Evolutionary conservation across 2,888 invertebrate species (phyloP).

Genomic region (Trichopria drosophilae): DNA sequence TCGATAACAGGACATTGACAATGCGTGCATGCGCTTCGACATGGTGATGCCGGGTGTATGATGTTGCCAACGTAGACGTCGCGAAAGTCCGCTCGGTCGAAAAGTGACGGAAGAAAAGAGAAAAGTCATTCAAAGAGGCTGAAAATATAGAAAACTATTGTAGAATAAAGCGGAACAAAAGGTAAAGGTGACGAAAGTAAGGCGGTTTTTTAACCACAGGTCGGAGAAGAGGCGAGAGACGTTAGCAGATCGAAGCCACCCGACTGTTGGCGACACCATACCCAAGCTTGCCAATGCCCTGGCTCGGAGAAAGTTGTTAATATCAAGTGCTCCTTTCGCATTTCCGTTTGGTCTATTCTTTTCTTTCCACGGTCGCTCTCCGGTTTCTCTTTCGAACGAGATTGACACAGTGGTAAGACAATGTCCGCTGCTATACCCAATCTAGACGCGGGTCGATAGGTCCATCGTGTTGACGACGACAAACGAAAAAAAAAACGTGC

Average conservation of each 20-base stretch:
- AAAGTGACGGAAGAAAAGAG: slow-evolving; percentile 19
- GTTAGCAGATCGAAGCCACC: slow-evolving; percentile 40
- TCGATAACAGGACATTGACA: slow-evolving; percentile 59
- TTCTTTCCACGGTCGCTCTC: slow-evolving; percentile 22
- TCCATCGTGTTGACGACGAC: slow-evolving; percentile 4
- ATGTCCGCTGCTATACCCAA: slow-evolving; percentile 57
- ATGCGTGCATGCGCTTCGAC: slow-evolving; percentile 57
- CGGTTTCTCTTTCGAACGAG: slow-evolving; percentile 38
- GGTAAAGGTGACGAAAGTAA: slow-evolving; percentile 26
- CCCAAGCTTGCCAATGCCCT: slow-evolving; percentile 83
- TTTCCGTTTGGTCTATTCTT: slow-evolving; percentile 43
- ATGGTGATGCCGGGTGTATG: slow-evolving; percentile 57
- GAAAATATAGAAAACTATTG: slow-evolving; percentile 28
- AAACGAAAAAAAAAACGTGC: not conserved
- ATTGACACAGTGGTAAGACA: slow-evolving; percentile 49
- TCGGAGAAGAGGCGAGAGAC: slow-evolving; percentile 34
- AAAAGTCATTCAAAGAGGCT: slow-evolving; percentile 5
- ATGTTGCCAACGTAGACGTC: slow-evolving; percentile 56
- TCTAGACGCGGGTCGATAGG: slow-evolving; percentile 6
- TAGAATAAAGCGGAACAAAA: slow-evolving; percentile 22
- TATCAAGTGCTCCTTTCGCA: slow-evolving; percentile 50
- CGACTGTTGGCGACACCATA: slow-evolving; percentile 59
- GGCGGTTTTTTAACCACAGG: slow-evolving; percentile 23
- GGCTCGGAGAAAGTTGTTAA: slow-evolving; percentile 64
- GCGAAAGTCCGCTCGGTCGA: slow-evolving; percentile 23